Percentiles rank a stretch among this genome's conserved stretches.
phyloP scores from a whole-genome alignment of 1,140 invertebrate genomes.

The Drosophila oshimai region DNA sequence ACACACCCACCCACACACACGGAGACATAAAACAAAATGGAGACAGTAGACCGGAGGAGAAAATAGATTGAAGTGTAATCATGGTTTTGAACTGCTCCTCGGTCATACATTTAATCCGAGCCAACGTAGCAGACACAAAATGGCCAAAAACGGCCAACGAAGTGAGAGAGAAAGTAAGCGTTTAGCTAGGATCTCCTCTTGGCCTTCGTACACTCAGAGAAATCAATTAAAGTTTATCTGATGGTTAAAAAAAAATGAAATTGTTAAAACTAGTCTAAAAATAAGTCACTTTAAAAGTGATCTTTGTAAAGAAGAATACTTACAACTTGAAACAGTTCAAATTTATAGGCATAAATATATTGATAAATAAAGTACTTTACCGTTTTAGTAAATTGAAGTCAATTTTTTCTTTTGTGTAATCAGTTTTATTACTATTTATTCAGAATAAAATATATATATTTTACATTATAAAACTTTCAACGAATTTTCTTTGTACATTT shows the following conservation, averaged over 20 bases:
- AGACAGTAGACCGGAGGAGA: slow-evolving; percentile 47
- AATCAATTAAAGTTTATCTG: background rate
- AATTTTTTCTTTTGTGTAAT: too few relatives aligned
- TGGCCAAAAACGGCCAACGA: slow-evolving; percentile 58
- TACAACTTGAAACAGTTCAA: too few relatives aligned
- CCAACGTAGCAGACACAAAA: slow-evolving; percentile 76
- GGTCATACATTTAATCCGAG: slow-evolving; percentile 77
- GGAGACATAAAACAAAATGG: slow-evolving; percentile 76
- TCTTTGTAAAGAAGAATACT: too few relatives aligned
- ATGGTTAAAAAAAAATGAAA: background rate
- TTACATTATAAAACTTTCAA: too few relatives aligned
- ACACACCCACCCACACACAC: slow-evolving; percentile 16
- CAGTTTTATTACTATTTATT: too few relatives aligned
- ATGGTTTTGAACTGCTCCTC: slow-evolving; percentile 78
- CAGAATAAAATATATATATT: too few relatives aligned
- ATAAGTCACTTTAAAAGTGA: too few relatives aligned
- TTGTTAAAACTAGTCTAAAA: background rate
- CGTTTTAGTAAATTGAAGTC: too few relatives aligned
- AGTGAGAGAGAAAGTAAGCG: slow-evolving; percentile 68
- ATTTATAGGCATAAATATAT: too few relatives aligned
- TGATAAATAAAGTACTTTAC: too few relatives aligned
- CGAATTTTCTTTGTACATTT: background rate
- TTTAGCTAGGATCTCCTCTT: slow-evolving; percentile 31
- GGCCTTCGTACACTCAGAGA: background rate
- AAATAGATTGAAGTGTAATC: slow-evolving; percentile 81